phyloP scores from a whole-genome alignment of 1,140 invertebrate genomes.

The Drosophila baimaii region DNA sequence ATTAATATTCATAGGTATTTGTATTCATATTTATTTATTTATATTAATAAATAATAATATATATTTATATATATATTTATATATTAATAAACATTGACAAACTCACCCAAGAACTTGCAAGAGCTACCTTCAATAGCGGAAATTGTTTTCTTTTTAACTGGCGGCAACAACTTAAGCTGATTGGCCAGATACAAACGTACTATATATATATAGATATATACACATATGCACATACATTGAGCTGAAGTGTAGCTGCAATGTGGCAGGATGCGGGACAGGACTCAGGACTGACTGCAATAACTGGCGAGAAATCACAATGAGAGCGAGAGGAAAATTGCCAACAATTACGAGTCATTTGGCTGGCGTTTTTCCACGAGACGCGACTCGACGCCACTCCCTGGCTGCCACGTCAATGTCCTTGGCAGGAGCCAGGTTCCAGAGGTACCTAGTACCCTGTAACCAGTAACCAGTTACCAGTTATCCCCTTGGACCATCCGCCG shows the following conservation, averaged over 20 bases:
- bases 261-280: background rate
- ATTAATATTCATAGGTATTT: background rate
- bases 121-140: background rate
- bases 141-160: conserved; percentile 10
- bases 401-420: conserved; percentile 59
- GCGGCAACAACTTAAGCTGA: conserved; percentile 18
- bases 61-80: background rate
- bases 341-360: conserved; percentile 44
- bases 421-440: conserved; percentile 7
- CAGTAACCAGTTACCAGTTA: conserved; percentile 11
- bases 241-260: conserved; percentile 11
- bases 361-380: conserved; percentile 17
- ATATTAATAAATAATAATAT: background rate
- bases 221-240: background rate
- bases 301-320: conserved; percentile 5
- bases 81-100: too few relatives aligned
- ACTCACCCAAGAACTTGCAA: too few relatives aligned
- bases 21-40: background rate
- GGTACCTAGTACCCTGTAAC: background rate
- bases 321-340: conserved; percentile 32
- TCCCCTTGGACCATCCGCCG: conserved; percentile 28
- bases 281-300: background rate
- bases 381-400: conserved; percentile 1
- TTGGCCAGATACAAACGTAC: conserved; percentile 1
- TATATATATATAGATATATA: too few relatives aligned